Evolutionary conservation across 2,797 vertebrate genomes (phyloP), one percentile per base, ranked within the genome.

Genomic region (Alca torda): DNA sequence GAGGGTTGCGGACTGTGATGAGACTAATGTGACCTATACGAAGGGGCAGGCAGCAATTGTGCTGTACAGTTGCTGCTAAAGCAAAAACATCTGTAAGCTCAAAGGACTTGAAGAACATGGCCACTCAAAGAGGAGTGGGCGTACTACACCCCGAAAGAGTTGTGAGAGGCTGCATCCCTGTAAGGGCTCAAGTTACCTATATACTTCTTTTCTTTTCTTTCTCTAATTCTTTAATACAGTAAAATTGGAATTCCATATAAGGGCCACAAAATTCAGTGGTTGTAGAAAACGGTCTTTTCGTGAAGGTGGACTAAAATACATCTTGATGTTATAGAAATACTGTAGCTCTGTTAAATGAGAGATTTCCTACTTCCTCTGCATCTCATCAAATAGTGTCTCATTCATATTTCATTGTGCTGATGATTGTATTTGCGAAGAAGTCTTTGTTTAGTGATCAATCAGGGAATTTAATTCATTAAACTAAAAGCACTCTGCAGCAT

Each of bases 391-490:
- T 10, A 31, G 48, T 1, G 7, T 76, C 83, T 94, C 77, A 43
- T 94, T 81, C 76, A 28, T 87, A 87, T 96, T 95, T 96, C 81
- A 89, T 80, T 53, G 4, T 83, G 69, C 74, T 82, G 78, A 60
- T 94, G 76, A 89, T 84, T 90, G 23, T 84, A 77, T 95, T 96
- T 87, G 45, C 19, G 17, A 92, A 91, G 72, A 81, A 82, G 56
- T 41, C 41, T 89, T 91, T 90, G 79, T 91, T 93, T 95, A 93
- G 93, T 82, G 83, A 87, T 94, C 90, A 94, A 2, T 93, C 88
- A 75, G 88, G 81, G 74, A 86, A 64, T 93, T 89, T 77, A 95
- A 89, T 95, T 96, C 59, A 82, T 95, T 95, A 84, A 87, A 83
- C 90, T 60, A 28, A 89, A 87, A 93, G 56, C 37, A 21, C 61